Evolutionary conservation across 1,140 invertebrate genomes (phyloP).

Genomic region (Eumeta japonica): DNA sequence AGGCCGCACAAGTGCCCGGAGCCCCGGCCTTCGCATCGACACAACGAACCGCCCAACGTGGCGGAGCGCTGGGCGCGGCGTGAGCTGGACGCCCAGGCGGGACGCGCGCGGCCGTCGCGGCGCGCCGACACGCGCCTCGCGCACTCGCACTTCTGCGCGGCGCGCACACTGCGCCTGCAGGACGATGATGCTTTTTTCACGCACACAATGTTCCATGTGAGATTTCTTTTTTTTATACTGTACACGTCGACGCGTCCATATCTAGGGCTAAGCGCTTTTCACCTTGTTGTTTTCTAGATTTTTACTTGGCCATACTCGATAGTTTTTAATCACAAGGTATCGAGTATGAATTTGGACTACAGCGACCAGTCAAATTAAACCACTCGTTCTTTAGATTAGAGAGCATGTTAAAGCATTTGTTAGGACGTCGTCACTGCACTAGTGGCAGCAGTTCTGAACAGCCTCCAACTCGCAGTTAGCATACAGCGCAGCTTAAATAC

Average conservation of each 20-base stretch:
- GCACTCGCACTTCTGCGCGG: conserved; percentile 87
- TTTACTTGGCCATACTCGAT: too few species aligned
- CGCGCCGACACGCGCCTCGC: conserved; percentile 77
- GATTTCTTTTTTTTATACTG: conserved; percentile 12
- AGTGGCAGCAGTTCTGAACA: too few species aligned
- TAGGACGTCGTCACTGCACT: too few species aligned
- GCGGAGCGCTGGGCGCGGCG: conserved; percentile 63
- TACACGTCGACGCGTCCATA: too few species aligned
- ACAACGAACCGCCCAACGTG: conserved; percentile 70
- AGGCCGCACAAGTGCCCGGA: conserved; percentile 93
- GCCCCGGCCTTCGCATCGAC: conserved; percentile 69
- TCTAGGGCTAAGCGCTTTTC: too few species aligned
- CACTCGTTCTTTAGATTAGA: too few species aligned
- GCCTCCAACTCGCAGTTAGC: too few species aligned
- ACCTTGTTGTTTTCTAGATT: too few species aligned
- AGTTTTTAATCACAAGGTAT: too few species aligned
- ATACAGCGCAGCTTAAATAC: too few species aligned
- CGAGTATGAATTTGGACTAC: neutral
- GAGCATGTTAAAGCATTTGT: too few species aligned
- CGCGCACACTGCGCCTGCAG: conserved; percentile 74
- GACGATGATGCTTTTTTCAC: conserved; percentile 82
- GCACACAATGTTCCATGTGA: conserved; percentile 60
- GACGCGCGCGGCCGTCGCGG: conserved; percentile 57
- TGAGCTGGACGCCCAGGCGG: conserved; percentile 71
- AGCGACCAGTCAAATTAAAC: neutral